phyloP scores from a whole-genome alignment of 2,888 invertebrate species.

The Crioceris asparagi region DNA sequence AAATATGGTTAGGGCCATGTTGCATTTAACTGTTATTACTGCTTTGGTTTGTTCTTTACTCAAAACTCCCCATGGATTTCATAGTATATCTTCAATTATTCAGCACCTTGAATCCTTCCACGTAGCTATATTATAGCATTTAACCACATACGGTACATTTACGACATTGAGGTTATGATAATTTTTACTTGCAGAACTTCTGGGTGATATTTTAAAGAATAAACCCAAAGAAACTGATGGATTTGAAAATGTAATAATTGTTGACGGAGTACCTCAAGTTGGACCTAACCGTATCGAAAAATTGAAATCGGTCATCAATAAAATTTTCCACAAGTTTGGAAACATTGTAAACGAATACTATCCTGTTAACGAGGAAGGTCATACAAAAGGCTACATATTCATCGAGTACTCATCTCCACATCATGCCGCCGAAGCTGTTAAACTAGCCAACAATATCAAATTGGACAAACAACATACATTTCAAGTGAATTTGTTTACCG shows the following conservation, averaged over 20 bases:
- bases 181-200: slow-evolving; percentile 74
- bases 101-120: neutral
- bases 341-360: slow-evolving; percentile 81
- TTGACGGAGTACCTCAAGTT: slow-evolving; percentile 93
- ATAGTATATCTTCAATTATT: neutral
- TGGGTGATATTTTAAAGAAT: slow-evolving; percentile 80
- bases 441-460: slow-evolving; percentile 81
- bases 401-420: slow-evolving; percentile 78
- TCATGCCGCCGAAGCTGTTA: slow-evolving; percentile 82
- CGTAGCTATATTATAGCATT: neutral
- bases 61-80: neutral
- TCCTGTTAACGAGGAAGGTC: slow-evolving; percentile 71
- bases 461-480: slow-evolving; percentile 94
- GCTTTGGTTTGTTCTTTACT: neutral
- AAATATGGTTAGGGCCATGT: too few relatives aligned
- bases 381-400: slow-evolving; percentile 84
- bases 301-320: slow-evolving; percentile 81
- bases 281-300: slow-evolving; percentile 87
- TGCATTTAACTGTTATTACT: neutral
- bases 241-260: slow-evolving; percentile 89
- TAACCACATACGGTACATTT: slow-evolving; percentile 16
- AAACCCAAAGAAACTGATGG: slow-evolving; percentile 93
- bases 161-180: slow-evolving; percentile 13
- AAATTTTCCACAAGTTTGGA: slow-evolving; percentile 83
- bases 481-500: slow-evolving; percentile 73